phyloP scores from a whole-genome alignment of 2,888 invertebrate species.

The Creontiades dilutus region DNA sequence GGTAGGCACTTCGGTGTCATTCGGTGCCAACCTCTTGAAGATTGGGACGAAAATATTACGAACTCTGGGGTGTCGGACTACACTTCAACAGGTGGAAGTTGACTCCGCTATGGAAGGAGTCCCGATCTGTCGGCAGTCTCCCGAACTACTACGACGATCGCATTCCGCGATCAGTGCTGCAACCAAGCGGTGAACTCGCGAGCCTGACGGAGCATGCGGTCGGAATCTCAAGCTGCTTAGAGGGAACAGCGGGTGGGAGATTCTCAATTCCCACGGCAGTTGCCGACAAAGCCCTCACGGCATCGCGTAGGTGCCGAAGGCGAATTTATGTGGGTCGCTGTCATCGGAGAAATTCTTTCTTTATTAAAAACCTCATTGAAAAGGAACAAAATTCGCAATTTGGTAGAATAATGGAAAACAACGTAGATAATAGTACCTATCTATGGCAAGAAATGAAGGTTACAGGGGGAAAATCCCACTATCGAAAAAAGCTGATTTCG shows the following conservation, averaged over 20 bases:
- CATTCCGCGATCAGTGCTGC: neutral
- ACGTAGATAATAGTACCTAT: no score
- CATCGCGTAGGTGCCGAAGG: neutral
- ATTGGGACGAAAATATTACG: no score
- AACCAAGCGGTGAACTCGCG: neutral
- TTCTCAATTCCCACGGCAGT: conserved; percentile 24
- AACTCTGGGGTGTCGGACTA: neutral
- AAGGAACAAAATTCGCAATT: no score
- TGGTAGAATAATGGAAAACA: no score
- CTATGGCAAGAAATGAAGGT: no score
- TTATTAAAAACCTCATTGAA: no score
- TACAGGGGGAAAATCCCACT: no score
- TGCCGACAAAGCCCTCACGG: conserved; percentile 4
- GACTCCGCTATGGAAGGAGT: neutral
- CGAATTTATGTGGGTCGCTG: neutral
- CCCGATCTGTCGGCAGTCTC: neutral
- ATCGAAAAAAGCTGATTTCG: no score
- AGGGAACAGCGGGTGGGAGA: neutral
- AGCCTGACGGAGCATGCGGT: neutral
- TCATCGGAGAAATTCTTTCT: neutral
- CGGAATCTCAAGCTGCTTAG: neutral
- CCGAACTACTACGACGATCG: neutral
- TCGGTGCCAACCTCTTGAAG: no score
- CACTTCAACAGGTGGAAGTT: neutral
- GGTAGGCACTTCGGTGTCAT: no score